Conservation (phyloP, 2,113 vertebrate species). For the Macheiramphus alcinus region DNA sequence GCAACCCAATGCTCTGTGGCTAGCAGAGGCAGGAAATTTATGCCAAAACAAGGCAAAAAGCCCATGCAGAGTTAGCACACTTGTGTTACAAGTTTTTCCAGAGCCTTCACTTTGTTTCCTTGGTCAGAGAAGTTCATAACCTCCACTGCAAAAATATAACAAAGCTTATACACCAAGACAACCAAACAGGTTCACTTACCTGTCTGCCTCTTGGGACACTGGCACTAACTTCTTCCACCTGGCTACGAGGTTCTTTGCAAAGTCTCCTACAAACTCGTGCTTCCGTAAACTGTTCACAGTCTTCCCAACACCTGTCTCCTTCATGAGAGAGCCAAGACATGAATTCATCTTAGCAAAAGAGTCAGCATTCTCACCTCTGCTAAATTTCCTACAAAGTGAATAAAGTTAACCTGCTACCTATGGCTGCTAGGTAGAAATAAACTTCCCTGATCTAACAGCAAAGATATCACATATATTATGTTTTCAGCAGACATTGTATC, state of each 20-base stretch:
- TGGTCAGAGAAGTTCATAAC: neutral
- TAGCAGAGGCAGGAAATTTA: neutral
- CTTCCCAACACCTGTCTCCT: slow-evolving; percentile 97
- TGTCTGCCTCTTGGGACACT: slow-evolving; percentile 81
- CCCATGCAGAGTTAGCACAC: neutral
- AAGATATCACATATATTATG: neutral
- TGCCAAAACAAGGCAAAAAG: neutral
- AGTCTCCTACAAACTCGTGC: slow-evolving; percentile 84
- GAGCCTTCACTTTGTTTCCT: neutral
- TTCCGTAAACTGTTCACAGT: slow-evolving; percentile 96
- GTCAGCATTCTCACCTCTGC: neutral
- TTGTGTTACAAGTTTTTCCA: neutral
- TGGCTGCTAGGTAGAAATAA: neutral
- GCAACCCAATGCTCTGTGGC: neutral
- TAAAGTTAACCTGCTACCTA: rapidly evolving
- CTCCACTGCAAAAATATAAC: neutral
- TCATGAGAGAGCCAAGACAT: neutral
- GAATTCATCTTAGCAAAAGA: neutral
- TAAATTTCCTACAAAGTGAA: neutral
- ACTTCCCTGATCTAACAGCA: neutral
- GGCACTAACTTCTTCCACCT: slow-evolving; percentile 97
- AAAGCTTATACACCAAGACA: neutral
- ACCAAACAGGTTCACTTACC: slow-evolving; percentile 62
- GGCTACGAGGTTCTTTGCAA: slow-evolving; percentile 88
- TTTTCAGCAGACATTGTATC: neutral